Conservation (phyloP, 1,140 invertebrate genomes). For the Mizuhopecten yessoensis region DNA sequence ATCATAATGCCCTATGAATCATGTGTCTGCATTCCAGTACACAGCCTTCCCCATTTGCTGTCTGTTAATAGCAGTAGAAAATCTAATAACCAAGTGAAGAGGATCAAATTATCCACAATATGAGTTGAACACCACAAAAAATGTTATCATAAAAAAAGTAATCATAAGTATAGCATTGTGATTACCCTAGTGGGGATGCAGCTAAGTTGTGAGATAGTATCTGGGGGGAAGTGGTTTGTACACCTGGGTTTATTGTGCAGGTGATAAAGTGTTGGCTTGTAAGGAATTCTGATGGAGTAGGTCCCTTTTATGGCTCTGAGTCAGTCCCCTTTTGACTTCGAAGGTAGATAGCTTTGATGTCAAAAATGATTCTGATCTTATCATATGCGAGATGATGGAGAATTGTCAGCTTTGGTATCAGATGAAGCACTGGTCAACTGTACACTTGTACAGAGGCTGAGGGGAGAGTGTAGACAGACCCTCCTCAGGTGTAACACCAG, state of each 20-base stretch:
- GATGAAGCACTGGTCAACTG: not conserved
- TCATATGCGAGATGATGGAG: not conserved
- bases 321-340: constrained; percentile 15
- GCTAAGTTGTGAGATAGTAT: constrained; percentile 18
- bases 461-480: not conserved
- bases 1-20: not conserved
- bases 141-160: constrained; percentile 36
- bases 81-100: not conserved
- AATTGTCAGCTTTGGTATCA: constrained; percentile 33
- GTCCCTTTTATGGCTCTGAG: not conserved
- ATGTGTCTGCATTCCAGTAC: not conserved
- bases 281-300: constrained; percentile 1
- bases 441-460: constrained; percentile 10
- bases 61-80: not conserved
- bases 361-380: constrained; percentile 35
- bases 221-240: not conserved
- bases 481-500: constrained; percentile 3
- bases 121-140: not conserved
- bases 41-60: not conserved
- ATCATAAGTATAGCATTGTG: not conserved
- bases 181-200: not conserved
- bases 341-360: constrained; percentile 29
- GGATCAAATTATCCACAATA: not conserved
- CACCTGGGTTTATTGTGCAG: constrained; percentile 31
- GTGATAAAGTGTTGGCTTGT: not conserved